Evolutionary conservation across 1,140 invertebrate species (phyloP).

Genomic region (Calliopsis andreniformis): DNA sequence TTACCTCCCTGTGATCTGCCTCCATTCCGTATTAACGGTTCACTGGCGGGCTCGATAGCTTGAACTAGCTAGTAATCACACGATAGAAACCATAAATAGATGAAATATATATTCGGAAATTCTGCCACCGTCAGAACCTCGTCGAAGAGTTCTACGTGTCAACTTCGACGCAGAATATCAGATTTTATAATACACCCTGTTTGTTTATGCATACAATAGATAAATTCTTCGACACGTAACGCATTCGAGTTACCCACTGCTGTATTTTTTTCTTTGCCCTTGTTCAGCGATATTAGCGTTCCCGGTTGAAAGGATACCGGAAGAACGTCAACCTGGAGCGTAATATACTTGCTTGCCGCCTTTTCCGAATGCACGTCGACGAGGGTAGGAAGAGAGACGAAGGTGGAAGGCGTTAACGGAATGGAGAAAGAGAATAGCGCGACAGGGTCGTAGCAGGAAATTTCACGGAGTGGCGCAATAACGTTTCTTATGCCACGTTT

Average conservation of each 20-base stretch:
- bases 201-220: neutral
- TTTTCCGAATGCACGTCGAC: constrained; percentile 53
- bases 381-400: constrained; percentile 5
- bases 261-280: constrained; percentile 31
- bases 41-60: neutral
- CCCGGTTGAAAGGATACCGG: constrained; percentile 43
- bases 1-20: neutral
- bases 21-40: neutral
- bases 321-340: constrained; percentile 43
- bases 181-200: neutral
- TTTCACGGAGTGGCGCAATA: constrained; percentile 64
- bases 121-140: neutral
- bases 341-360: constrained; percentile 59
- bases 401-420: neutral
- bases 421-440: constrained; percentile 34
- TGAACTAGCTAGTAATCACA: neutral
- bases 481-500: constrained; percentile 64
- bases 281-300: constrained; percentile 43
- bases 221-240: constrained; percentile 32
- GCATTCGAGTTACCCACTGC: neutral
- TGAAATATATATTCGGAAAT: no score
- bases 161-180: neutral
- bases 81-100: neutral
- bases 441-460: constrained; percentile 58
- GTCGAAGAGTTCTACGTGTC: neutral